These are phyloP conservation scores for Brienomyrus brachyistius DNA, from an alignment of 2,113 vertebrate species.

Conservation along the genomic window DNA sequence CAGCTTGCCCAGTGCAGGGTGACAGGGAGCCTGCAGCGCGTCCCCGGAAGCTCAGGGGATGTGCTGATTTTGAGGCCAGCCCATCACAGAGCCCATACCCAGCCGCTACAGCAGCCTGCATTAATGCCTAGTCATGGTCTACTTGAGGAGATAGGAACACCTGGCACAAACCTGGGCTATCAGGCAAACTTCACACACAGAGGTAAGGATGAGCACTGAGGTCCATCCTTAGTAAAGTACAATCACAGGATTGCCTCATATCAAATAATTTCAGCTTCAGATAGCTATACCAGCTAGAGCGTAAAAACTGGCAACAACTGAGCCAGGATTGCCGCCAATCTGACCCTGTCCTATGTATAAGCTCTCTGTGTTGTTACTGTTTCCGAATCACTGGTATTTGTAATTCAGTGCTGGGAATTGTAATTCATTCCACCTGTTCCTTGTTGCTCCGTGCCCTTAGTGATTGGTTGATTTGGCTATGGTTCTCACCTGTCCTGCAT, in stretches of 20 bases:
- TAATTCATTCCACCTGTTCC: background rate
- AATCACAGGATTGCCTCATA: background rate
- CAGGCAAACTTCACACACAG: background rate
- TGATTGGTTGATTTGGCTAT: background rate
- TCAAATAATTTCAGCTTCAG: background rate
- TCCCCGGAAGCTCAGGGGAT: background rate
- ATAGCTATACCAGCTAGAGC: background rate
- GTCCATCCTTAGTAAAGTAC: background rate
- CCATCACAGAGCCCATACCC: background rate
- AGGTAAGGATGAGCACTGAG: background rate
- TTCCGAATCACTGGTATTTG: background rate
- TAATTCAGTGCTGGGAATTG: background rate
- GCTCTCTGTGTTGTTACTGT: background rate
- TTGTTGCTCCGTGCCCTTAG: background rate
- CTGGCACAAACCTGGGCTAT: background rate
- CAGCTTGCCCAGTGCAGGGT: background rate
- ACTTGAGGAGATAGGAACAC: background rate
- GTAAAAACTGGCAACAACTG: background rate
- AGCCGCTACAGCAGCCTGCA: background rate
- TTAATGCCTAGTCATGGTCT: background rate
- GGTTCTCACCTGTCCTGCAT: background rate
- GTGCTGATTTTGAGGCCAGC: background rate
- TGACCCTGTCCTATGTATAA: background rate
- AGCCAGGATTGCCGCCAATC: background rate
- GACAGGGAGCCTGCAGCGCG: background rate